Percentiles rank a stretch among this genome's conserved stretches.
Evolutionary conservation across 2,113 vertebrate genomes (phyloP).

Genomic region (Oxyura jamaicensis): DNA sequence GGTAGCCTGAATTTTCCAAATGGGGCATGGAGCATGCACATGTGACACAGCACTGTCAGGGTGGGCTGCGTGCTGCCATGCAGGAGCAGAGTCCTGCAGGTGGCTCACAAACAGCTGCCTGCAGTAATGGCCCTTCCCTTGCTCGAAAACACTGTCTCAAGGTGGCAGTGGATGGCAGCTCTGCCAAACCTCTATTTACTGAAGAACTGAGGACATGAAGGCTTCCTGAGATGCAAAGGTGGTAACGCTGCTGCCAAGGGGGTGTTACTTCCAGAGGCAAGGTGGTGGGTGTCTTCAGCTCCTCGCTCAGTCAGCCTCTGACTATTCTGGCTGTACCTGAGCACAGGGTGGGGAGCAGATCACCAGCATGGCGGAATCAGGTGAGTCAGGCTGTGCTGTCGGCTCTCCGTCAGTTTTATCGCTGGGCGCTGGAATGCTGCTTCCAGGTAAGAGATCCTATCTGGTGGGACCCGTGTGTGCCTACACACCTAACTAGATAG

Average conservation of each 20-base stretch:
- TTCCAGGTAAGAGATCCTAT: constrained; percentile 62
- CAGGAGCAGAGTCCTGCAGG: neutral
- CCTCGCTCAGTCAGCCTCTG: neutral
- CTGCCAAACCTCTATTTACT: neutral
- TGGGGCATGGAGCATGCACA: accelerated
- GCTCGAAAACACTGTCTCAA: neutral
- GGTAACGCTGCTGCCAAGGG: neutral
- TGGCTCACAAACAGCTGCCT: neutral
- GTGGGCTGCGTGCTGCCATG: accelerated
- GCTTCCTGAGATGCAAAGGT: neutral
- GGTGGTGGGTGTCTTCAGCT: accelerated
- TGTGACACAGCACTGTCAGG: neutral
- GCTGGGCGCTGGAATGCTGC: constrained; percentile 21
- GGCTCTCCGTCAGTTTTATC: neutral
- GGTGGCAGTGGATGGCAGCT: neutral
- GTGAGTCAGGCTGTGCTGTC: constrained; percentile 23
- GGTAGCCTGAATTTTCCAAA: neutral
- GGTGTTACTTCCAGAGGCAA: accelerated
- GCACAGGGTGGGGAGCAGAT: neutral
- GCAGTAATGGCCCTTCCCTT: neutral
- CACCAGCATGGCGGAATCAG: neutral
- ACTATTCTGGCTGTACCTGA: neutral
- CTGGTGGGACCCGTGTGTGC: constrained; percentile 31
- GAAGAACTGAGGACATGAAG: neutral
- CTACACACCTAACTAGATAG: constrained; percentile 63